A percentile compares a stretch with the other conserved stretches of the same genome.
phyloP scores from a whole-genome alignment of 2,113 vertebrate species.

The Gambusia holbrooki region DNA sequence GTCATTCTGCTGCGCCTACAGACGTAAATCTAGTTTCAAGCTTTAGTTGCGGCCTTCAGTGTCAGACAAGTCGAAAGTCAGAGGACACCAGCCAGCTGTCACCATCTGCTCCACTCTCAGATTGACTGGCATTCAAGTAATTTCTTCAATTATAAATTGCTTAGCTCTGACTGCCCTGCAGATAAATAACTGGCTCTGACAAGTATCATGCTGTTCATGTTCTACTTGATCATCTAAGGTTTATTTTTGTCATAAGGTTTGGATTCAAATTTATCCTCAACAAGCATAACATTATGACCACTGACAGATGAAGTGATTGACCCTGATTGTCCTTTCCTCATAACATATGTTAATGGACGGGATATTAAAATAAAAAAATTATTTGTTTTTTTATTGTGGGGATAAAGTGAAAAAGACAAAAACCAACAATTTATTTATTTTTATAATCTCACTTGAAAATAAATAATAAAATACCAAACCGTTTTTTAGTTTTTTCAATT shows the following conservation, averaged over 20 bases:
- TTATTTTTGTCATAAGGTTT: slow-evolving; percentile 33
- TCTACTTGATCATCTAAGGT: slow-evolving; percentile 12
- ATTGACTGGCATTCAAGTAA: slow-evolving; percentile 36
- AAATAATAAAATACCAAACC: too few relatives aligned
- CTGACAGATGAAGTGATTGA: not conserved
- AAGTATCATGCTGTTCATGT: slow-evolving; percentile 24
- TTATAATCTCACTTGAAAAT: too few relatives aligned
- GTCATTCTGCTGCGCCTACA: slow-evolving; percentile 29
- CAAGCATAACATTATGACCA: not conserved
- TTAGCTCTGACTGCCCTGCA: slow-evolving; percentile 17
- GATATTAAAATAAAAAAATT: not conserved
- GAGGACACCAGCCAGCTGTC: slow-evolving; percentile 61
- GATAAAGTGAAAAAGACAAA: too few relatives aligned
- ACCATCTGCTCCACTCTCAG: slow-evolving; percentile 42
- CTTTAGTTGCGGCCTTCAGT: slow-evolving; percentile 52
- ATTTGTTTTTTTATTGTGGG: too few relatives aligned
- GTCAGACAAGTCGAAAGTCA: slow-evolving; percentile 53
- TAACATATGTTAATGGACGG: not conserved
- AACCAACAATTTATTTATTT: too few relatives aligned
- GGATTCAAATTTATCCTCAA: not conserved
- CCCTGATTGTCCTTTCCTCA: not conserved
- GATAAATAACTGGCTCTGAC: slow-evolving; percentile 46
- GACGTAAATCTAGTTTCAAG: slow-evolving; percentile 60
- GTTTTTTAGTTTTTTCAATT: too few relatives aligned
- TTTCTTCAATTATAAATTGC: slow-evolving; percentile 42